Conservation (phyloP, 2,113 vertebrate genomes). For the Chroicocephalus ridibundus region DNA sequence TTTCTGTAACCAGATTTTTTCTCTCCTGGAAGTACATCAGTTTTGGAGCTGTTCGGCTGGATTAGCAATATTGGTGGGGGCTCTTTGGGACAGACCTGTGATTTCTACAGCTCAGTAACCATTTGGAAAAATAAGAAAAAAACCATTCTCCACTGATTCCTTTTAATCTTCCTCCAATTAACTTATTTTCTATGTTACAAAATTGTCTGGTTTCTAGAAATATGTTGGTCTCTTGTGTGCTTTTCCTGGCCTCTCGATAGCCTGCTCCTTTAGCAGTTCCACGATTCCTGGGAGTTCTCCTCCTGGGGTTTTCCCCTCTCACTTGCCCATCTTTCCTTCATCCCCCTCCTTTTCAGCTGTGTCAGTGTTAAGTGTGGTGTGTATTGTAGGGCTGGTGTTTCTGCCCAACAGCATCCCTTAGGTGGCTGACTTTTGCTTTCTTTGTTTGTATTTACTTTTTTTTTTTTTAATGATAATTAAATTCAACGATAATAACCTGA, state of each 20-base stretch:
- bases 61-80: not conserved
- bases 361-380: not conserved
- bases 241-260: not conserved
- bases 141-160: not conserved
- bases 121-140: constrained; percentile 1
- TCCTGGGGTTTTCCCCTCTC: not conserved
- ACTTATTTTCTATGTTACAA: not conserved
- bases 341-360: not conserved
- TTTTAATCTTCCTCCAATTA: not conserved
- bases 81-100: not conserved
- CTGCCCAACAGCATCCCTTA: not conserved
- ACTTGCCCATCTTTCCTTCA: not conserved
- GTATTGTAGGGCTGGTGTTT: not conserved
- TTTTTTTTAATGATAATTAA: not conserved
- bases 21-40: not conserved
- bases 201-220: not conserved
- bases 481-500: not conserved
- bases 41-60: not conserved
- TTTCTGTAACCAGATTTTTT: not conserved
- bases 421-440: not conserved
- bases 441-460: not conserved
- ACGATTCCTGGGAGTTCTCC: not conserved
- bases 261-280: not conserved
- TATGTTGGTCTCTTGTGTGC: not conserved
- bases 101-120: not conserved